Conservation (phyloP, 1,140 invertebrate genomes). For the Euschistus heros region DNA sequence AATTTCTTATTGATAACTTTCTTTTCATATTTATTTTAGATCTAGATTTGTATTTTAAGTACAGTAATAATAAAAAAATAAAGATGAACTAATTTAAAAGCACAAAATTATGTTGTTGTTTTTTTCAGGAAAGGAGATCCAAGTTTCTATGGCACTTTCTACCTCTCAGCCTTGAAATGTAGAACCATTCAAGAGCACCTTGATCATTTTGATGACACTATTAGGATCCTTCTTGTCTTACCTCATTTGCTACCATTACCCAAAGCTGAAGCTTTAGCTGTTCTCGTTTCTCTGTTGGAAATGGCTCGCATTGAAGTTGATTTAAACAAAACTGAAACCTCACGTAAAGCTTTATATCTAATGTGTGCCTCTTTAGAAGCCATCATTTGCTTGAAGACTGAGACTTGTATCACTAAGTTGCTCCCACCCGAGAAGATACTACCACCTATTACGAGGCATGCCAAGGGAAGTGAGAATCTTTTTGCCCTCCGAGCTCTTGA, state of each 20-base stretch:
- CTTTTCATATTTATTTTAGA: too few species aligned
- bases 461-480: not conserved
- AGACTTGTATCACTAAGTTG: slow-evolving; percentile 4
- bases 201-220: not conserved
- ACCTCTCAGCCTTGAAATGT: not conserved
- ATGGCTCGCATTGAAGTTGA: not conserved
- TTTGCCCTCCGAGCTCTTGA: slow-evolving; percentile 21
- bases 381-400: slow-evolving; percentile 19
- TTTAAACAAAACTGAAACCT: not conserved
- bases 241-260: slow-evolving; percentile 21
- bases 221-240: slow-evolving; percentile 12
- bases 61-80: too few species aligned
- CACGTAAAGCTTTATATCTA: not conserved
- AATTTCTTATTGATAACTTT: too few species aligned
- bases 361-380: slow-evolving; percentile 8
- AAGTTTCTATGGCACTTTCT: not conserved
- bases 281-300: not conserved
- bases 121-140: slow-evolving; percentile 8
- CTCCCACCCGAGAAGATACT: slow-evolving; percentile 15
- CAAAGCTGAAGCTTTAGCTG: slow-evolving; percentile 17
- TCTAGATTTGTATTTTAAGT: too few species aligned
- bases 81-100: too few species aligned
- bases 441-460: slow-evolving; percentile 4
- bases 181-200: not conserved
- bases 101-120: too few species aligned